Percentiles rank a stretch among this genome's conserved stretches.
Conservation (phyloP, 2,113 vertebrate genomes). For the Leucosticte australis region DNA sequence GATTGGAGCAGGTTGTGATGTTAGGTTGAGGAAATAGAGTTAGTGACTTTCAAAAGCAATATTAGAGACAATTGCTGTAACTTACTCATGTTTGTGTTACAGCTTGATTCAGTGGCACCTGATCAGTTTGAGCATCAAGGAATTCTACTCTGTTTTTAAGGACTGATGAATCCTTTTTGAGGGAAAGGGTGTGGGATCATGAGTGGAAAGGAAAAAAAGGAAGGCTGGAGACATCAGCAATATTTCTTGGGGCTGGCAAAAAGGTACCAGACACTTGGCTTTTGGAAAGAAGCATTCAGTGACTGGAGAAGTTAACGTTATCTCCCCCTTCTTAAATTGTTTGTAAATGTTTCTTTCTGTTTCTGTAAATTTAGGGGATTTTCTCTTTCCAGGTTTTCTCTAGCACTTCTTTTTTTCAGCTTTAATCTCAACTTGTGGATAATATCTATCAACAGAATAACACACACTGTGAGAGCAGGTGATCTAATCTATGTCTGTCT, state of each 20-base stretch:
- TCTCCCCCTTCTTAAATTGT: neutral
- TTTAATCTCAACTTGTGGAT: neutral
- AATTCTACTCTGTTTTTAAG: neutral
- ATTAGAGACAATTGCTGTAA: neutral
- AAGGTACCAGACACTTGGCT: neutral
- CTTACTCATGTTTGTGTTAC: neutral
- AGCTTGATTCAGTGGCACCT: neutral
- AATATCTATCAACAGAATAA: neutral
- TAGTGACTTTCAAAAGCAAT: neutral
- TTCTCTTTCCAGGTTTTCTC: neutral
- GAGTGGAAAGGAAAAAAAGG: neutral
- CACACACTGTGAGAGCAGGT: neutral
- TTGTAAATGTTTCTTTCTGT: neutral
- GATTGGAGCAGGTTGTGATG: neutral
- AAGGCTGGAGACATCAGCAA: neutral
- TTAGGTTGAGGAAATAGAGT: neutral
- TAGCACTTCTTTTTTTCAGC: neutral
- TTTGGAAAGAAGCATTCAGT: neutral
- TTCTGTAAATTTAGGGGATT: neutral
- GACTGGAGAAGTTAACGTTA: rapidly evolving
- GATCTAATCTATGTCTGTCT: neutral
- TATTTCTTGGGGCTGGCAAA: neutral
- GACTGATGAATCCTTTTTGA: neutral
- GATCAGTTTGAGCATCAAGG: neutral
- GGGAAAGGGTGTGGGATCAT: neutral